Percentiles rank a stretch among this genome's conserved stretches.
Evolutionary conservation across 1,140 invertebrate genomes (phyloP).

Genomic region (Nasonia longicornis): DNA sequence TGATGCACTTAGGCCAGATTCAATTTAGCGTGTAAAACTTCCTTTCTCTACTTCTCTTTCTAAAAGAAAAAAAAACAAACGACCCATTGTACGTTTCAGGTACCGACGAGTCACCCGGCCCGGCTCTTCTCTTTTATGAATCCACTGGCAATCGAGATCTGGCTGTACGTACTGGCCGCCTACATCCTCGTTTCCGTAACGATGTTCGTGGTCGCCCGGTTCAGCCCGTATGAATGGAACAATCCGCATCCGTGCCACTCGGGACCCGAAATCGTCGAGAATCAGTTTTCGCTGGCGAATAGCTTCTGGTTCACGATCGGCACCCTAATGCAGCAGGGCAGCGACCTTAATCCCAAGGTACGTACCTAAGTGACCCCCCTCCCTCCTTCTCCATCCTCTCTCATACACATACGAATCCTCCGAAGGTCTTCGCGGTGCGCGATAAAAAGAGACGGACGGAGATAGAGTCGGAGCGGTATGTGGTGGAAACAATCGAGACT

Average conservation of each 20-base stretch:
- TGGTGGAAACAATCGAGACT: neutral
- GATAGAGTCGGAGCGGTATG: no score
- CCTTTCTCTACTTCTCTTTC: no score
- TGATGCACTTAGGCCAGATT: no score
- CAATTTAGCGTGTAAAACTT: no score
- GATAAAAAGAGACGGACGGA: neutral
- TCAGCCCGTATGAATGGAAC: conserved; percentile 86
- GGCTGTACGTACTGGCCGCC: conserved; percentile 83
- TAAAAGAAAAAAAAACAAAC: neutral
- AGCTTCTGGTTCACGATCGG: conserved; percentile 87
- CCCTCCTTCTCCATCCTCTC: neutral
- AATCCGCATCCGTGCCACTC: conserved; percentile 79
- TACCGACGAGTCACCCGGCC: conserved; percentile 79
- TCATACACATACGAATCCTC: neutral
- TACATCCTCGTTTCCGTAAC: conserved; percentile 84
- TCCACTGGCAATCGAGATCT: conserved; percentile 87
- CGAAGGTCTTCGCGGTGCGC: neutral
- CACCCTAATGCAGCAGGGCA: conserved; percentile 87
- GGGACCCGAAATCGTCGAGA: conserved; percentile 71
- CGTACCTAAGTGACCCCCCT: conserved; percentile 18
- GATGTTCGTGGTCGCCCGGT: conserved; percentile 85
- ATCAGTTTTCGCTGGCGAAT: conserved; percentile 80
- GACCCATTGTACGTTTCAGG: conserved; percentile 60
- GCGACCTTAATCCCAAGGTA: conserved; percentile 80
- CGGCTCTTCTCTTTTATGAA: conserved; percentile 89